phyloP scores from a whole-genome alignment of 1,140 invertebrate genomes.

The Pollicipes pollicipes region DNA sequence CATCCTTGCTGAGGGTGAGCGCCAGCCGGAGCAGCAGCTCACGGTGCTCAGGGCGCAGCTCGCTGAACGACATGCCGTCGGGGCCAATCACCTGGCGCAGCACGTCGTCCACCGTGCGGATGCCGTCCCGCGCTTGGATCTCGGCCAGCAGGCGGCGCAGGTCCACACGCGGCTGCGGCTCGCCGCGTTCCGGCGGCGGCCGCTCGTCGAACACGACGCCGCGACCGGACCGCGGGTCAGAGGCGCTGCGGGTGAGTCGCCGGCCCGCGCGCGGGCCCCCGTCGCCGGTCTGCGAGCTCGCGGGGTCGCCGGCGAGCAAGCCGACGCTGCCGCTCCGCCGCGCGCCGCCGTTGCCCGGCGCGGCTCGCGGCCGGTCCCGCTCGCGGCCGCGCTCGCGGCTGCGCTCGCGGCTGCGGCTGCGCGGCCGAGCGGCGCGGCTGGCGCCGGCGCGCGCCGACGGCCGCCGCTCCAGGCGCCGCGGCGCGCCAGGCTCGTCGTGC shows the following conservation, averaged over 20 bases:
- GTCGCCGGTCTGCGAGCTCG: not conserved
- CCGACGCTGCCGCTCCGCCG: not conserved
- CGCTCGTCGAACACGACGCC: not conserved
- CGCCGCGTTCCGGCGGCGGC: too few relatives aligned
- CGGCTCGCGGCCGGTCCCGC: too few relatives aligned
- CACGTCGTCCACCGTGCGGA: conserved; percentile 71
- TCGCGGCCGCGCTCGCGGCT: not conserved
- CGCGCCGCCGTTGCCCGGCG: not conserved
- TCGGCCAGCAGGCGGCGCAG: conserved; percentile 21
- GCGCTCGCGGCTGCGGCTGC: not conserved
- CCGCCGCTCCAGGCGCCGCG: not conserved
- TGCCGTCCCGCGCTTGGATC: conserved; percentile 41
- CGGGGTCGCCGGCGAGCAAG: not conserved
- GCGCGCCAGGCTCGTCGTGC: too few relatives aligned
- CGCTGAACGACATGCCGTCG: conserved; percentile 80
- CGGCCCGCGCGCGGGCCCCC: too few relatives aligned
- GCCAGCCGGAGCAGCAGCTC: conserved; percentile 70
- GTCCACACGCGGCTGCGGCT: conserved; percentile 6
- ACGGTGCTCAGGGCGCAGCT: conserved; percentile 73
- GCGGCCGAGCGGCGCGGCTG: too few relatives aligned
- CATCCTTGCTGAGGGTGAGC: conserved; percentile 69
- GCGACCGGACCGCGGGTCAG: not conserved
- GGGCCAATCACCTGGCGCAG: conserved; percentile 68
- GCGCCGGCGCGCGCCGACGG: too few relatives aligned
- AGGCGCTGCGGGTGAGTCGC: not conserved